These are phyloP conservation scores for Lepidocyrtinus sp. DNA, from an alignment of 2,888 invertebrate genomes.

Conservation along the genomic window DNA sequence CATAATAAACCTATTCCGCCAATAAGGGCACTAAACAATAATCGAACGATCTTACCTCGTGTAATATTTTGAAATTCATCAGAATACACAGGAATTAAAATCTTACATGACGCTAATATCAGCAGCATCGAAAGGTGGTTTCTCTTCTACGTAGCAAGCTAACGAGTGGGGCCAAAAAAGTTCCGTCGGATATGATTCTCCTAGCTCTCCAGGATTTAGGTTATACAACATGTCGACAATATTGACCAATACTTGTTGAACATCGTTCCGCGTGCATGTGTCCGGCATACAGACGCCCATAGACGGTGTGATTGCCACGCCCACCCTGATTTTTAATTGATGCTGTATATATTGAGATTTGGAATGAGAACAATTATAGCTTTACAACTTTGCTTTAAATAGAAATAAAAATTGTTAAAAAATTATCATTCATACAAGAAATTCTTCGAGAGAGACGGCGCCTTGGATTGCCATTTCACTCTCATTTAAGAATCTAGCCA, in stretches of 20 bases:
- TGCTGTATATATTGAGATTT: slow-evolving; percentile 14
- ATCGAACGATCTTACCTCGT: neutral
- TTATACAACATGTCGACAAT: slow-evolving; percentile 37
- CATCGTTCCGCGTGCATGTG: slow-evolving; percentile 72
- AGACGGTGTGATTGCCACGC: slow-evolving; percentile 39
- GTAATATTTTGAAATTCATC: neutral
- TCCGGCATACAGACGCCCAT: slow-evolving; percentile 71
- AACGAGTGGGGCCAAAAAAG: slow-evolving; percentile 38
- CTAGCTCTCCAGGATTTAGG: neutral
- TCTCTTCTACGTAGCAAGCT: slow-evolving; percentile 69
- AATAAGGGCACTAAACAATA: slow-evolving; percentile 33
- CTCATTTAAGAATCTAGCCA: neutral
- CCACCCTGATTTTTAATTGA: neutral
- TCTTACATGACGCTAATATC: slow-evolving; percentile 71
- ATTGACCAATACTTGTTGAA: slow-evolving; percentile 71
- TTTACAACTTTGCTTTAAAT: neutral
- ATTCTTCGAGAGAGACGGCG: slow-evolving; percentile 27
- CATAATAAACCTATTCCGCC: slow-evolving; percentile 26
- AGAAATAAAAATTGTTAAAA: neutral
- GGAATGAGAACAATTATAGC: too few species aligned
- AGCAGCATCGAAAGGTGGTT: slow-evolving; percentile 67
- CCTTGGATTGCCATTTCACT: neutral
- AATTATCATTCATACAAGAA: slow-evolving; percentile 24
- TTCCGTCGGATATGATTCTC: neutral
- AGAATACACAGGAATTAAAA: too few species aligned